Base-by-base conservation (phyloP, 92 coral and sea anemone species). In the Phenganax stokvisi region DNA sequence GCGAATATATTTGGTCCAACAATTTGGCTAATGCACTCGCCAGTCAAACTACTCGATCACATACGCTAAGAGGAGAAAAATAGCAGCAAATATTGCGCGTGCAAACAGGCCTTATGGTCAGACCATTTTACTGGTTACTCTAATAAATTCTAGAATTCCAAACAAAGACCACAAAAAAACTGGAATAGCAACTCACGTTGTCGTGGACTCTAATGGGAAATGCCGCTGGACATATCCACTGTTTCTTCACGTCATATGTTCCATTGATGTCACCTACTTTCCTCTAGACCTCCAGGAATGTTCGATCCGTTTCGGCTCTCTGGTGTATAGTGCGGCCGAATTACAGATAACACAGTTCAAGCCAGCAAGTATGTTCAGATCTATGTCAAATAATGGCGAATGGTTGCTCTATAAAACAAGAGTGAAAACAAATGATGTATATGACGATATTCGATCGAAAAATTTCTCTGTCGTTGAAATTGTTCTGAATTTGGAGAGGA, bases 241-340 rank as follows among this genome's bases (percentile, higher is more conserved):
- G 63, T 84, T 88, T 72, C 77, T 91, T 61, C 92, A 85, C 28
- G 84, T 86, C 76, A 86, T 89, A 30, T 93, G 97, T 70, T 51
- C 79, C 51, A 89, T 93, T n/a, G 80, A 91, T n/a, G 97, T 93
- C 6, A 65, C 76, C 4, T 85, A 65, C 76, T 93, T 93, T 57
- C 97, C 97, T 12, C 90, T 93, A 56, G 97, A 93, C 44, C 84
- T 62, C 51, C 97, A 93, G 71, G 55, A 37, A 30, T 93, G 97
- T 63, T 56, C 76, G 29, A 91, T 93, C 15, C 90, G 89, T 52
- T 89, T 89, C 44, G 97, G 93, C 51, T 93, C 97, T 3, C 86
- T 90, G 88, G 68, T 84, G 29, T 85, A 85, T 76, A 88, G 80
- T 64, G 74, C 69, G 16, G 74, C 66, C 20, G 88, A 75, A 54